These are phyloP conservation scores for Schrankia costaestrigalis DNA, from an alignment of 2,888 invertebrate genomes.

Conservation along the genomic window DNA sequence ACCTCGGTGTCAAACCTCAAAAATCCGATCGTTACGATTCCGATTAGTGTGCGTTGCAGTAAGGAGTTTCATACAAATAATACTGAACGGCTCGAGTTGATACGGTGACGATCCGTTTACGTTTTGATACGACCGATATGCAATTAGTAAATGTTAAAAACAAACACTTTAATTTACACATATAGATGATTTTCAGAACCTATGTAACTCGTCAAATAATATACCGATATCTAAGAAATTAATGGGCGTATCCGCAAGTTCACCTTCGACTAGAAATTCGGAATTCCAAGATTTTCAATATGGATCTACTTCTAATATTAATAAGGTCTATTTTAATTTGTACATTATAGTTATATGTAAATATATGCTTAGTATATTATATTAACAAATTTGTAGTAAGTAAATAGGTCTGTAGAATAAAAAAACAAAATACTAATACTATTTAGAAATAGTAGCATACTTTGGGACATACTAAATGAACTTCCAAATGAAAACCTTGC, in stretches of 20 bases:
- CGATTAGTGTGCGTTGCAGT: too few relatives aligned
- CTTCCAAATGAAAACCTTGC: too few relatives aligned
- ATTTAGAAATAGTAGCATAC: too few relatives aligned
- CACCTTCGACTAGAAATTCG: conserved; percentile 25
- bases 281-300: too few relatives aligned
- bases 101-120: too few relatives aligned
- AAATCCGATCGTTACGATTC: too few relatives aligned
- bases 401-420: too few relatives aligned
- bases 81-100: too few relatives aligned
- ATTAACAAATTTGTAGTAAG: background rate
- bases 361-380: background rate
- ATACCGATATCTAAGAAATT: conserved; percentile 41
- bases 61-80: too few relatives aligned
- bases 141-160: background rate
- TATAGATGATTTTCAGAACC: conserved; percentile 44
- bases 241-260: conserved; percentile 35
- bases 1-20: too few relatives aligned
- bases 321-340: conserved; percentile 41
- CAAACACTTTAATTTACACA: background rate
- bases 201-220: conserved; percentile 39
- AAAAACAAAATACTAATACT: too few relatives aligned
- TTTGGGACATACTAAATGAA: too few relatives aligned
- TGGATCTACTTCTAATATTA: conserved; percentile 33
- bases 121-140: background rate
- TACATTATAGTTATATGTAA: background rate